Evolutionary conservation across 53 echinoderm and acorn worm genomes (phyloP).

Genomic region (Holothuria scabra): DNA sequence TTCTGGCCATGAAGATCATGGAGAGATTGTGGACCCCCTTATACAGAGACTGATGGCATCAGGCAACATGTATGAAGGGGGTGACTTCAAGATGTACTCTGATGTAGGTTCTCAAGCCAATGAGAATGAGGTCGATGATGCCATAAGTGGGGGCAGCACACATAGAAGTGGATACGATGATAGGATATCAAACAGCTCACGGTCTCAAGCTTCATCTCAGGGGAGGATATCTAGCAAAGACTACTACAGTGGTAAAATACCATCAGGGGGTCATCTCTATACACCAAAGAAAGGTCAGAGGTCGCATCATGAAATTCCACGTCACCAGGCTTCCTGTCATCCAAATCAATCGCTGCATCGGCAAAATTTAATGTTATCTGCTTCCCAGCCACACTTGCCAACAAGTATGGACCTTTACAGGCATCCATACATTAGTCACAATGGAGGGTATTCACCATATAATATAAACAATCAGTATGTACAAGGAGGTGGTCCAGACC

Average conservation of each 20-base stretch:
- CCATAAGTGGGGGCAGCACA: conserved; percentile 4
- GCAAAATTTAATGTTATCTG: conserved; percentile 37
- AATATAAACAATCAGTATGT: neutral
- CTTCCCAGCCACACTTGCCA: conserved; percentile 54
- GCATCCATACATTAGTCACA: neutral
- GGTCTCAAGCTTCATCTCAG: conserved; percentile 9
- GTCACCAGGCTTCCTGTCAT: conserved; percentile 3
- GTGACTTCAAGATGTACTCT: neutral
- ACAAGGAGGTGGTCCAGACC: neutral
- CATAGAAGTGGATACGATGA: conserved; percentile 24
- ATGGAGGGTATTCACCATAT: conserved; percentile 15
- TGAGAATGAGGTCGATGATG: conserved; percentile 1
- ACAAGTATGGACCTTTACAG: conserved; percentile 8
- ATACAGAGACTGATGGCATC: conserved; percentile 15
- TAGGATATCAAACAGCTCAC: neutral
- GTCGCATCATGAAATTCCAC: neutral
- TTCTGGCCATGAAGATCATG: neutral
- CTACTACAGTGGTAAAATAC: conserved; percentile 41
- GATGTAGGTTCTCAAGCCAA: neutral
- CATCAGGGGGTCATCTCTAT: neutral
- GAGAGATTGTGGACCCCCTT: conserved; percentile 8
- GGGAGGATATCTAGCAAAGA: conserved; percentile 28
- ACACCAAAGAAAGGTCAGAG: neutral
- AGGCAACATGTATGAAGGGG: neutral
- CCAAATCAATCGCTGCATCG: conserved; percentile 16